Evolutionary conservation across 2,113 vertebrate genomes (phyloP).

Genomic region (Corydoras maculifer): DNA sequence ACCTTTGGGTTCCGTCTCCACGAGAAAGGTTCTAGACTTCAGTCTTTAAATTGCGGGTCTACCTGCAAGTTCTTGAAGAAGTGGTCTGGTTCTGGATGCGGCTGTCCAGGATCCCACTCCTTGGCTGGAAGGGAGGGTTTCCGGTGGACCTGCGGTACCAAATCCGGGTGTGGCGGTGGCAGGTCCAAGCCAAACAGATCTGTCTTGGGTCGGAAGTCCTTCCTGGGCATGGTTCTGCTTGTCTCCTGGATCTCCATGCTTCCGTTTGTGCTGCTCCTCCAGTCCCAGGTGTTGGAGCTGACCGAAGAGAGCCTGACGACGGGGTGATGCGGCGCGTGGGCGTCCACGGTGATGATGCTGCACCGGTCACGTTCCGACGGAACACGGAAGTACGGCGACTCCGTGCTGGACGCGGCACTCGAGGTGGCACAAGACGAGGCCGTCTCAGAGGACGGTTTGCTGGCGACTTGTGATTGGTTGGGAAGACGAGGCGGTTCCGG

Average conservation of each 20-base stretch:
- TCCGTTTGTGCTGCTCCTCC: constrained; percentile 74
- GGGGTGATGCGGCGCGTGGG: constrained; percentile 87
- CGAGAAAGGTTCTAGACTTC: neutral
- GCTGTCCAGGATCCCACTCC: constrained; percentile 41
- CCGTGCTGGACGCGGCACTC: constrained; percentile 76
- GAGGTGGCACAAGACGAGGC: constrained; percentile 72
- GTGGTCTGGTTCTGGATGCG: constrained; percentile 59
- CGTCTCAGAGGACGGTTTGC: constrained; percentile 83
- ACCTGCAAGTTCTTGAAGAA: constrained; percentile 74
- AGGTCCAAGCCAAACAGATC: constrained; percentile 66
- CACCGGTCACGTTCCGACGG: constrained; percentile 83
- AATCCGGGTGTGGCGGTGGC: constrained; percentile 66
- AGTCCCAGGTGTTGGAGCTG: constrained; percentile 77
- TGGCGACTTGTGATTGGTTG: constrained; percentile 93
- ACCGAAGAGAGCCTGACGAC: constrained; percentile 80
- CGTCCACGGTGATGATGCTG: constrained; percentile 89
- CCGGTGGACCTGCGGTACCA: constrained; percentile 73
- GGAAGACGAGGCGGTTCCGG: constrained; percentile 72
- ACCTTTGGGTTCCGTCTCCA: neutral
- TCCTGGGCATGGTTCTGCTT: constrained; percentile 61
- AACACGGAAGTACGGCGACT: constrained; percentile 86
- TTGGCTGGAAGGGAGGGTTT: constrained; percentile 58
- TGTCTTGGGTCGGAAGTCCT: constrained; percentile 71
- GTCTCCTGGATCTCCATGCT: constrained; percentile 62
- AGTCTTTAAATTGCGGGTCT: constrained; percentile 64